These are phyloP conservation scores for Nesometra sesokonis DNA, from an alignment of 35 echinoderm and acorn worm species.

Conservation along the genomic window DNA sequence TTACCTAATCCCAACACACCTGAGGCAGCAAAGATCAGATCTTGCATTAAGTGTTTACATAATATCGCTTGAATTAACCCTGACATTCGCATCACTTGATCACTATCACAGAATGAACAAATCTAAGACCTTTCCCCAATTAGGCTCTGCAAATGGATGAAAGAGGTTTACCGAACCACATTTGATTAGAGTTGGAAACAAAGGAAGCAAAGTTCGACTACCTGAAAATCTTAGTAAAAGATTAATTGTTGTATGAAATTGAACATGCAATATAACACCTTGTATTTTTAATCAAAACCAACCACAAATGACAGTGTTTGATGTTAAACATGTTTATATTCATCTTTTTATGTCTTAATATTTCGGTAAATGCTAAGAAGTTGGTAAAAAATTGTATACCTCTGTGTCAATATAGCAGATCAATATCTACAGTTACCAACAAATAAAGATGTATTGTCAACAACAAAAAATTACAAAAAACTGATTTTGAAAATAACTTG, in stretches of 20 bases:
- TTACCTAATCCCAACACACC: not conserved
- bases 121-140: not conserved
- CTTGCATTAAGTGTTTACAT: not conserved
- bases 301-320: too few species aligned
- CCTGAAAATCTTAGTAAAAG: not conserved
- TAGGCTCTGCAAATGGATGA: not conserved
- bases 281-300: not conserved
- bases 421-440: too few species aligned
- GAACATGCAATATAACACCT: not conserved
- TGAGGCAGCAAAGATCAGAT: not conserved
- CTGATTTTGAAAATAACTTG: too few species aligned
- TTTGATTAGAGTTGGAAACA: not conserved
- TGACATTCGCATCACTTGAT: not conserved
- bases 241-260: not conserved
- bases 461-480: too few species aligned
- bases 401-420: too few species aligned
- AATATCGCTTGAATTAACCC: not conserved
- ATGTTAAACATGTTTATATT: too few species aligned
- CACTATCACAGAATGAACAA: not conserved
- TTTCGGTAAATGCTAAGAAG: too few species aligned
- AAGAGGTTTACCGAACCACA: not conserved
- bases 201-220: not conserved
- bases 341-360: too few species aligned
- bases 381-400: too few species aligned
- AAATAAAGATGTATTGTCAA: too few species aligned